Evolutionary conservation across 2,113 vertebrate species (phyloP), one percentile per base, ranked within the genome.

Genomic region (Onychorhynchus coronatus): DNA sequence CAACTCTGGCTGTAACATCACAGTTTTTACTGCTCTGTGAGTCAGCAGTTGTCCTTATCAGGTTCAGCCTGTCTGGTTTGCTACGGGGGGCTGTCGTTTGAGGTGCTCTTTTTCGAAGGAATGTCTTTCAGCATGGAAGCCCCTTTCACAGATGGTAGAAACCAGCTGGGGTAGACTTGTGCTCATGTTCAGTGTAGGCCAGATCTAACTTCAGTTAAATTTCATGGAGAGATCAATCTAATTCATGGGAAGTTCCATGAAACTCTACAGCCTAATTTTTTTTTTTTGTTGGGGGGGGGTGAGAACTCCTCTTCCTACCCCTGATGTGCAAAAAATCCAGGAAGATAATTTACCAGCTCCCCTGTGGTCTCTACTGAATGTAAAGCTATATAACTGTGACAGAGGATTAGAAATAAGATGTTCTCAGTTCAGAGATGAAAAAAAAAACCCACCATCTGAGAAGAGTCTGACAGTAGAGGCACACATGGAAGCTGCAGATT

Each of bases 401-500:
- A 84, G 35, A 59, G 49, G 24, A 67, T 1, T 91, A 22, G 41
- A 92, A 89, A 68, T 47, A 88, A 91, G 33, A 56, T 70, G 12
- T 58, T 87, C 33, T 86, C 25, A 73, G 28, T 85, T 93, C 59
- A 73, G 92, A 84, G 58, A 88, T 73, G 8, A 76, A 85, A 95
- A 75, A 46, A 39, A 95, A 67, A 35, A 95, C 71, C n/a, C n/a
- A 95, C 62, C 27, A 22, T 49, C 33, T 41, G 37, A 73, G 47
- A 85, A 21, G 47, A 74, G 56, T 47, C 35, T 55, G 7, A 2
- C 8, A 85, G 49, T n/a, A 65, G 74, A 91, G 18, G 46, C 25
- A 59, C 13, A 24, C 8, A 52, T 49, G 65, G 89, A 95, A 86
- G 27, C 24, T 81, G 56, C 14, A 73, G 33, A 87, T 71, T 3